These are phyloP conservation scores for Glaucidium brasilianum DNA, from an alignment of 2,113 vertebrate species.

Conservation along the genomic window DNA sequence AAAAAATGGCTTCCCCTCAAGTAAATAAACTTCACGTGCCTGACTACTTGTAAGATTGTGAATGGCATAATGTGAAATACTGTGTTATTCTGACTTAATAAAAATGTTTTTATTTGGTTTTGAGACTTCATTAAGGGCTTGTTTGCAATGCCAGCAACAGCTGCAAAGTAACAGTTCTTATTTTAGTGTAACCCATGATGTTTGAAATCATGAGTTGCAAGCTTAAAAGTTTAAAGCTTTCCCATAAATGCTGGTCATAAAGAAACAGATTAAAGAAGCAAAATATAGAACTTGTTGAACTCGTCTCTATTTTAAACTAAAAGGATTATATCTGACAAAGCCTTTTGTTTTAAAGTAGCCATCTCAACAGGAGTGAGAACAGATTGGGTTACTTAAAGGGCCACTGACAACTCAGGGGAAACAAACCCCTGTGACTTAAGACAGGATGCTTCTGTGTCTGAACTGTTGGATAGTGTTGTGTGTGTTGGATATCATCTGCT, in stretches of 20 bases:
- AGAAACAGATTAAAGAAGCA: slow-evolving; percentile 67
- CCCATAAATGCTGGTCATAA: slow-evolving; percentile 53
- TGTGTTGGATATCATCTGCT: background rate
- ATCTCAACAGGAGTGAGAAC: slow-evolving; percentile 28
- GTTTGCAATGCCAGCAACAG: background rate
- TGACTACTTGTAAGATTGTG: background rate
- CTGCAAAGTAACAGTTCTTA: background rate
- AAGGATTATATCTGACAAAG: slow-evolving; percentile 47
- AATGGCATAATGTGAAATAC: background rate
- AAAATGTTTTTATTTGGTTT: background rate
- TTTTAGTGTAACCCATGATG: background rate
- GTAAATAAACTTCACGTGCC: background rate
- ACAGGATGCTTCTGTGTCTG: background rate
- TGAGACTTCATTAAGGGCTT: background rate
- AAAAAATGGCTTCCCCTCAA: background rate
- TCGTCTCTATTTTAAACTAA: slow-evolving; percentile 63
- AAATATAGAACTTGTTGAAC: slow-evolving; percentile 63
- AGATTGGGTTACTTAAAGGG: slow-evolving; percentile 65
- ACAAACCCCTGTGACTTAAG: background rate
- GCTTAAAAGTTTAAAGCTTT: slow-evolving; percentile 61
- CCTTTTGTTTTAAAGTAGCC: slow-evolving; percentile 64
- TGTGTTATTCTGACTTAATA: background rate
- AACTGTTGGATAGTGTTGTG: no score
- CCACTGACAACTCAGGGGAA: background rate
- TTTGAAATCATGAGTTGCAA: slow-evolving; percentile 3